Conservation (phyloP, 2,888 invertebrate species). For the Bimastos eiseni region DNA sequence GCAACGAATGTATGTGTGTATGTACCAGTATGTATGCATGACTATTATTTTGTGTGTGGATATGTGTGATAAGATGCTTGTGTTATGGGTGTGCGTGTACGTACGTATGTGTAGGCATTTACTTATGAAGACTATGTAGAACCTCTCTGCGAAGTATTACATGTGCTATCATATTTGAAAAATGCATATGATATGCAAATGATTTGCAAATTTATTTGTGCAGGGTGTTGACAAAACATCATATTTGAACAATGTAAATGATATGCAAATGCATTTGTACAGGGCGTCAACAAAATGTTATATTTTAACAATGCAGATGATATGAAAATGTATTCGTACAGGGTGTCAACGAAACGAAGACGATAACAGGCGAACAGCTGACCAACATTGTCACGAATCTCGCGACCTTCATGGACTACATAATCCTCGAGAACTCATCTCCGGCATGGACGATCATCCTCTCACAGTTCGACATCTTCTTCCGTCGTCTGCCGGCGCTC, state of each 20-base stretch:
- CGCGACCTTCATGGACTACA: slow-evolving; percentile 87
- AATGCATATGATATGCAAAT: not conserved
- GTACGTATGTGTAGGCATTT: not conserved
- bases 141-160: not conserved
- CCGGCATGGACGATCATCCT: slow-evolving; percentile 80
- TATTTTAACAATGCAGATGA: not conserved
- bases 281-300: slow-evolving; percentile 76
- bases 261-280: not conserved
- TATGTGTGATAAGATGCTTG: too few relatives aligned
- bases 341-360: slow-evolving; percentile 78
- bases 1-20: not conserved
- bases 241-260: not conserved
- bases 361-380: slow-evolving; percentile 66
- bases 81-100: not conserved
- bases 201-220: too few relatives aligned
- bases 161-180: not conserved
- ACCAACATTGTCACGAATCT: slow-evolving; percentile 69
- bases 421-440: slow-evolving; percentile 73
- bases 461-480: slow-evolving; percentile 82
- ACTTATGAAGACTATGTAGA: not conserved
- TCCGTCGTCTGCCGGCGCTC: slow-evolving; percentile 68
- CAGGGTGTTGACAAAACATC: slow-evolving; percentile 75
- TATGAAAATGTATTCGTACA: slow-evolving; percentile 37
- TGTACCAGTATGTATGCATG: too few relatives aligned
- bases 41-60: too few relatives aligned